Evolutionary conservation across 2,113 vertebrate species (phyloP).

Genomic region (Myrmophylax atrothorax): DNA sequence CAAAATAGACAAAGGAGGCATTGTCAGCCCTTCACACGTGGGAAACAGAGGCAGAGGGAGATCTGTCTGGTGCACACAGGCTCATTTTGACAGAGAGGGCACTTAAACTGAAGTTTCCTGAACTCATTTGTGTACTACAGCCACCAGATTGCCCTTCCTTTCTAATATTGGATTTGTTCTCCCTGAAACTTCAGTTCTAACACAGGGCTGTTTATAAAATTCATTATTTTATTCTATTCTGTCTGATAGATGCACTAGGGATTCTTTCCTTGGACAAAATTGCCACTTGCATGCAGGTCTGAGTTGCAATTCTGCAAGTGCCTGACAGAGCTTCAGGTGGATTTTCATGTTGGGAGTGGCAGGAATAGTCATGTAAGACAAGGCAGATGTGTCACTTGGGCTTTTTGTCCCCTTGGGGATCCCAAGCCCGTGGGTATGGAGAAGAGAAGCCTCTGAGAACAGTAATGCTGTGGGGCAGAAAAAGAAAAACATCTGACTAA

Average conservation of each 20-base stretch:
- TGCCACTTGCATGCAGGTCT: neutral
- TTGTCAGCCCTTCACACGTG: slow-evolving; percentile 30
- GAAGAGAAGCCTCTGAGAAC: neutral
- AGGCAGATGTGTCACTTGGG: neutral
- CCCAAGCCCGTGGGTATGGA: neutral
- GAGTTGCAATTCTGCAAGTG: fast-evolving
- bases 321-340: neutral
- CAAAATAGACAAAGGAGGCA: slow-evolving; percentile 24
- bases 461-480: neutral
- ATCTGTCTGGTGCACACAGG: neutral
- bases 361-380: neutral
- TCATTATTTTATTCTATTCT: neutral
- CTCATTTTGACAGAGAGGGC: neutral
- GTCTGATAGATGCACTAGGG: neutral
- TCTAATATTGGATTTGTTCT: neutral
- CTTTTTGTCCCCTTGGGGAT: neutral
- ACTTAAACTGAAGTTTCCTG: neutral
- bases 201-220: neutral
- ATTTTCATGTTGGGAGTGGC: neutral
- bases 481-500: neutral
- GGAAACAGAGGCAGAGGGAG: neutral
- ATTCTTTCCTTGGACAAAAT: neutral
- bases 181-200: neutral
- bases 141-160: neutral
- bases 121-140: neutral